A percentile compares a stretch with the other conserved stretches of the same genome.
Evolutionary conservation across 2,797 vertebrate species (phyloP).

Genomic region (Arvicola amphibius): DNA sequence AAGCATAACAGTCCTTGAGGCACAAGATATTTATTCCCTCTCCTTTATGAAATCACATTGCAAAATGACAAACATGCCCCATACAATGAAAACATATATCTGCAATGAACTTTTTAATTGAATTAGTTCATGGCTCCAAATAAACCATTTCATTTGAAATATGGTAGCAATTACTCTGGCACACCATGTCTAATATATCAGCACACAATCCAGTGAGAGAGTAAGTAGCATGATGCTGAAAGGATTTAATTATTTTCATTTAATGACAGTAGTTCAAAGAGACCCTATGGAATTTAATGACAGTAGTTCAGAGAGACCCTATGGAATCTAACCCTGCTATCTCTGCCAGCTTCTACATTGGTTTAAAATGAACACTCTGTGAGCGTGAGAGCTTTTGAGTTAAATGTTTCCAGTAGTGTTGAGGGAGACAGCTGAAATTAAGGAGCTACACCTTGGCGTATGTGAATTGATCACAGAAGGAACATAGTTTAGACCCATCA

Average conservation of each 20-base stretch:
- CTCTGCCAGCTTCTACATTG: slow-evolving; percentile 28
- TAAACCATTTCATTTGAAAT: slow-evolving; percentile 77
- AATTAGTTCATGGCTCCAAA: slow-evolving; percentile 72
- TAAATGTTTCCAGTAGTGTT: slow-evolving; percentile 50
- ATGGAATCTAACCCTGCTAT: slow-evolving; percentile 37
- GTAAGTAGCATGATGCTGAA: slow-evolving; percentile 14
- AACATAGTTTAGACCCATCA: not conserved
- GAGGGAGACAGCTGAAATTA: slow-evolving; percentile 17
- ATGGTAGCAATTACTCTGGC: slow-evolving; percentile 62
- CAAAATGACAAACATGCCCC: slow-evolving; percentile 66
- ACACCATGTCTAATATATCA: slow-evolving; percentile 65
- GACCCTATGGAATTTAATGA: slow-evolving; percentile 44
- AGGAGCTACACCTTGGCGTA: slow-evolving; percentile 8
- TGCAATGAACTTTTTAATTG: slow-evolving; percentile 80
- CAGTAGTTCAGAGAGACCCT: slow-evolving; percentile 54
- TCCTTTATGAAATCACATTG: slow-evolving; percentile 37
- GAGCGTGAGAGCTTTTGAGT: slow-evolving; percentile 22
- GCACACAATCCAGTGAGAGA: slow-evolving; percentile 54
- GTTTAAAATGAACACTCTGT: slow-evolving; percentile 44
- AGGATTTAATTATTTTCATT: slow-evolving; percentile 75
- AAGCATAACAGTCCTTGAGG: slow-evolving; percentile 44
- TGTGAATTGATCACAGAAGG: slow-evolving; percentile 38
- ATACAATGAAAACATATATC: slow-evolving; percentile 68
- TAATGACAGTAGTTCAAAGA: slow-evolving; percentile 67
- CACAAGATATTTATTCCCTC: slow-evolving; percentile 54